These are phyloP conservation scores for Acanthosepion pharaonis DNA, from an alignment of 2,888 invertebrate species.

Conservation along the genomic window DNA sequence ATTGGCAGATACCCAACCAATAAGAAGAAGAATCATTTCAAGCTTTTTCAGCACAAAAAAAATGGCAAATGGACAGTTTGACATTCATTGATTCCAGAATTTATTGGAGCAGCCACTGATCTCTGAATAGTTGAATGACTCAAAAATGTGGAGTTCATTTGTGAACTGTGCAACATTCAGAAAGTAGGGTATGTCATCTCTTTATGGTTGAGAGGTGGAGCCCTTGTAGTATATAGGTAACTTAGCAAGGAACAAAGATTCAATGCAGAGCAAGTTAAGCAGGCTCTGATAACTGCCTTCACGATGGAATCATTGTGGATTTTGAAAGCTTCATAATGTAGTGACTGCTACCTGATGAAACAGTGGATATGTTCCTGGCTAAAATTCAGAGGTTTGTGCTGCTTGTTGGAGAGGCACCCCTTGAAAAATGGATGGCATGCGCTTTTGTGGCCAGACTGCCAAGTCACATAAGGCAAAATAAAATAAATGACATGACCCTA, in stretches of 20 bases:
- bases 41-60: too few relatives aligned
- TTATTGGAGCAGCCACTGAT: too few relatives aligned
- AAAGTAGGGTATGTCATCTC: not conserved
- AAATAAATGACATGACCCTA: too few relatives aligned
- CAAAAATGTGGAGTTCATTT: too few relatives aligned
- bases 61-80: too few relatives aligned
- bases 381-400: not conserved
- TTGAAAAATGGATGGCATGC: not conserved
- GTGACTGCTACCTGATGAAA: not conserved
- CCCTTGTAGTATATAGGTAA: not conserved
- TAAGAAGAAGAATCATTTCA: too few relatives aligned
- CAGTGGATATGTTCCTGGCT: not conserved
- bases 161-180: not conserved
- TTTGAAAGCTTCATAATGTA: not conserved
- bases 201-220: too few relatives aligned
- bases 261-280: not conserved
- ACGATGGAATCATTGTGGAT: not conserved
- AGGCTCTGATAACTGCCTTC: not conserved
- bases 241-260: not conserved
- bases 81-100: too few relatives aligned
- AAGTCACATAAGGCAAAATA: too few relatives aligned
- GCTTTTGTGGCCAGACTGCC: not conserved
- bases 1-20: too few relatives aligned
- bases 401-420: not conserved
- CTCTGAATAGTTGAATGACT: too few relatives aligned